Evolutionary conservation across 2,888 invertebrate species (phyloP).

Genomic region (Platypus cylindrus): DNA sequence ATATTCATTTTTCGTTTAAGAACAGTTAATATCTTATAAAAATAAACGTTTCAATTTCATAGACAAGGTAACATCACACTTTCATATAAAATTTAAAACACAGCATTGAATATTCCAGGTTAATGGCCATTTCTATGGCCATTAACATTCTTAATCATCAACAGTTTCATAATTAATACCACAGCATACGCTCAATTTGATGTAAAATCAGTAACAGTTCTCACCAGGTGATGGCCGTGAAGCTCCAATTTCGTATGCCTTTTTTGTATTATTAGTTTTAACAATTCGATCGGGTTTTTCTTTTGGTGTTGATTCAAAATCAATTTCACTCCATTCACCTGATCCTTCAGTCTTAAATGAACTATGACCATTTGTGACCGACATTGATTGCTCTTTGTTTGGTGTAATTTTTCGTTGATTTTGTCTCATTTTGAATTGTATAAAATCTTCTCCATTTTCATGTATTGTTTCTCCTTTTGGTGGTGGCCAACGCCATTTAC

Average conservation of each 20-base stretch:
- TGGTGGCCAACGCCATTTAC: slow-evolving; percentile 95
- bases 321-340: slow-evolving; percentile 79
- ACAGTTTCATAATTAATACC: no score
- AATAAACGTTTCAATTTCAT: no score
- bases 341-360: slow-evolving; percentile 25
- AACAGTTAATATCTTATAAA: background rate
- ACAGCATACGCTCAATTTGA: no score
- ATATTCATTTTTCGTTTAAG: no score
- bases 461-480: slow-evolving; percentile 64
- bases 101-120: no score
- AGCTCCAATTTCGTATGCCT: slow-evolving; percentile 71
- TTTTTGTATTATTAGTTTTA: slow-evolving; percentile 30
- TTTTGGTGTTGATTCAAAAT: slow-evolving; percentile 45
- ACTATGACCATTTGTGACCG: slow-evolving; percentile 21
- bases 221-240: slow-evolving; percentile 65
- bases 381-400: slow-evolving; percentile 37
- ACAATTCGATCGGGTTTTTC: slow-evolving; percentile 24
- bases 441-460: slow-evolving; percentile 65
- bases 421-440: slow-evolving; percentile 80
- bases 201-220: no score
- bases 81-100: no score
- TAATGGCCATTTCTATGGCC: no score
- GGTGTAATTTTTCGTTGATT: slow-evolving; percentile 67
- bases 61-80: no score
- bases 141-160: no score